Percentiles rank a stretch among this genome's conserved stretches.
Evolutionary conservation across 2,113 vertebrate species (phyloP).

Genomic region (Callospermophilus lateralis): DNA sequence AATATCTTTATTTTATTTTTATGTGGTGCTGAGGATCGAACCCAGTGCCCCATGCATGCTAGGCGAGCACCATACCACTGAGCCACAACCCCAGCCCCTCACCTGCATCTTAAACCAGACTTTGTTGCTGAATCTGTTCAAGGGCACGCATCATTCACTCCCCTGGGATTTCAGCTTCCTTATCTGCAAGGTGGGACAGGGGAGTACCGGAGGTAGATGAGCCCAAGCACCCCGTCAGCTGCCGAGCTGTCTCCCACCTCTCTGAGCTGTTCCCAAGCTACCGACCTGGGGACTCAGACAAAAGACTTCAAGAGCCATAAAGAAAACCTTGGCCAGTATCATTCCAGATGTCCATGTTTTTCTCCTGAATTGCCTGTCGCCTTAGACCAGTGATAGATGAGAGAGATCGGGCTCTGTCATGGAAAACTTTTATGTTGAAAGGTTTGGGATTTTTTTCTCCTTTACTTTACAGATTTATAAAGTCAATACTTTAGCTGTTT

Average conservation of each 20-base stretch:
- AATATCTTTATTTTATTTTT: too few species aligned
- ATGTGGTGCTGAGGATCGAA: too few species aligned
- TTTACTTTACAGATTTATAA: conserved; percentile 68
- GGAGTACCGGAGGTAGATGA: neutral
- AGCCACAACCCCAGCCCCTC: too few species aligned
- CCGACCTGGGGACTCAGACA: neutral
- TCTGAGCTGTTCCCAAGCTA: neutral
- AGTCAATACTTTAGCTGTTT: conserved; percentile 75
- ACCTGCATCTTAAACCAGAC: neutral
- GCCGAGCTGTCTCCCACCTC: neutral
- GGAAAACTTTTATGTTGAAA: neutral
- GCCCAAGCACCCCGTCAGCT: neutral
- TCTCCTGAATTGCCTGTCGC: neutral
- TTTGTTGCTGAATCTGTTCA: neutral
- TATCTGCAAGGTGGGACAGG: neutral
- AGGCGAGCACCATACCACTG: too few species aligned
- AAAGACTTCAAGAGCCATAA: neutral
- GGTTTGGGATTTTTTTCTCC: conserved; percentile 48
- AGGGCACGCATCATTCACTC: neutral
- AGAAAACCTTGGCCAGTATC: neutral
- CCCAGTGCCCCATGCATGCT: too few species aligned
- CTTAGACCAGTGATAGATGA: neutral
- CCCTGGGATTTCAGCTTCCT: neutral
- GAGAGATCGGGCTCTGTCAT: neutral
- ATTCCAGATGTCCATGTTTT: neutral